phyloP scores from a whole-genome alignment of 2,797 vertebrate genomes.

The Podarcis lilfordi region DNA sequence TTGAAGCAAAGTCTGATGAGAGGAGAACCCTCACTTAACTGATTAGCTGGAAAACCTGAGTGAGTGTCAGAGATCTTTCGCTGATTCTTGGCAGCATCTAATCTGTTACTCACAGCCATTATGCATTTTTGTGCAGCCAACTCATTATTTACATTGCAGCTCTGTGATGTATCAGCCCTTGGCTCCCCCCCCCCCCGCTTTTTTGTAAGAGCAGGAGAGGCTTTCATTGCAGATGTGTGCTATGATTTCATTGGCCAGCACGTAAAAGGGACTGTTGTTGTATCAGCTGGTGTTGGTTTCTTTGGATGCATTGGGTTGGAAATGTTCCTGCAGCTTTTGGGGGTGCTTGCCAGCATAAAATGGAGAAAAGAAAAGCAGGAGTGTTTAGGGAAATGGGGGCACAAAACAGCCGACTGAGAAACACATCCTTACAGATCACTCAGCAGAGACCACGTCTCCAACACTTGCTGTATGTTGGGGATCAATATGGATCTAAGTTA shows the following conservation, averaged over 20 bases:
- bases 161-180: neutral
- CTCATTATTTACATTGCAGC: conserved; percentile 4
- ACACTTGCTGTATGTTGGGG: neutral
- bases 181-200: neutral
- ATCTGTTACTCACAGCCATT: neutral
- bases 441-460: neutral
- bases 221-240: neutral
- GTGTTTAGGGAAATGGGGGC: neutral
- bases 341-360: neutral
- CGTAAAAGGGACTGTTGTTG: conserved; percentile 4
- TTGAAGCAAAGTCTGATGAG: neutral
- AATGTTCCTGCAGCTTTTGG: neutral
- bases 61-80: conserved; percentile 1
- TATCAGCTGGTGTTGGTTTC: conserved; percentile 35
- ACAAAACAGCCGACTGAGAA: conserved; percentile 3
- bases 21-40: neutral
- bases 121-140: neutral
- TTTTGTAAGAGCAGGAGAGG: neutral
- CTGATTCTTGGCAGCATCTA: neutral
- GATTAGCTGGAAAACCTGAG: neutral
- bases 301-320: conserved; percentile 8
- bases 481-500: neutral
- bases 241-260: conserved; percentile 26
- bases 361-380: neutral
- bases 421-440: neutral